Evolutionary conservation across 92 coral and sea anemone species (phyloP).

Genomic region (Chrysogorgia sp.): DNA sequence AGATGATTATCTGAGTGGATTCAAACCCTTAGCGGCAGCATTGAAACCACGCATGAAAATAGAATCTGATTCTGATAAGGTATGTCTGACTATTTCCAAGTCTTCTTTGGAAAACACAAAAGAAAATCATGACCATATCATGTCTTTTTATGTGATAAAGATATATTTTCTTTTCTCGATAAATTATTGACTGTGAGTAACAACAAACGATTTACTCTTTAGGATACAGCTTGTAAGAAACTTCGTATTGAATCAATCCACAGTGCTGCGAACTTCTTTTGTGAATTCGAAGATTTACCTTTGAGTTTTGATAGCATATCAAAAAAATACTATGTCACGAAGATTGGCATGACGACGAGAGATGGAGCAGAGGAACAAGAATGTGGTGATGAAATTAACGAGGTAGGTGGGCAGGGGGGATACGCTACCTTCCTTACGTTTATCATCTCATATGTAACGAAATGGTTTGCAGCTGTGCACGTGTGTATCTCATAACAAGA

Average conservation of each 20-base stretch:
- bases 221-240: constrained; percentile 7
- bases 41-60: constrained; percentile 40
- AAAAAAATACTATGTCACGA: constrained; percentile 7
- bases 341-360: not conserved
- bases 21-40: constrained; percentile 76
- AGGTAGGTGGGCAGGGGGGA: too few relatives aligned
- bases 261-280: constrained; percentile 8
- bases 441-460: not conserved
- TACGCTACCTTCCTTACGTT: not conserved
- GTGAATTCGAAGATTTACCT: constrained; percentile 46
- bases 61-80: constrained; percentile 7
- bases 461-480: not conserved
- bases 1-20: constrained; percentile 93
- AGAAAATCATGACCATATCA: too few relatives aligned
- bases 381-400: constrained; percentile 23
- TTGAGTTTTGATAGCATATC: constrained; percentile 6
- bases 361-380: not conserved
- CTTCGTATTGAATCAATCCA: constrained; percentile 28
- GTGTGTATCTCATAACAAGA: too few relatives aligned
- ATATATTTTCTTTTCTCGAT: too few relatives aligned
- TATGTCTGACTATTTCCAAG: not conserved
- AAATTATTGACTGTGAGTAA: too few relatives aligned
- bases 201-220: not conserved
- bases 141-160: too few relatives aligned
- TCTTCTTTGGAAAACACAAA: not conserved